Conservation (phyloP, 2,797 vertebrate genomes). For the Rousettus madagascariensis region DNA sequence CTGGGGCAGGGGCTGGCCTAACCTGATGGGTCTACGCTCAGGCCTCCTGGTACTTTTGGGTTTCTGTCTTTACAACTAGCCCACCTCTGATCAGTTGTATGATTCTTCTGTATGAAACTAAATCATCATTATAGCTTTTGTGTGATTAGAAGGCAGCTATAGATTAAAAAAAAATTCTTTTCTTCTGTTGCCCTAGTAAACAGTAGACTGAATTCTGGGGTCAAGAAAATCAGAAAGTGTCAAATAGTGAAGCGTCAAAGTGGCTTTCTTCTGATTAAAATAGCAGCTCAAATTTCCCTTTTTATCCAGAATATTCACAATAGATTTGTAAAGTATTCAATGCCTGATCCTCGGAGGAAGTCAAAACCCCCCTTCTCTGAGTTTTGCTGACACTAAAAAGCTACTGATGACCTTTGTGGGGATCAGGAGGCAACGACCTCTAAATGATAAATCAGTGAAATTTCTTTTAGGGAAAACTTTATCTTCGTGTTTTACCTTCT, state of each 20-base stretch:
- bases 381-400: neutral
- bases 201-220: neutral
- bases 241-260: neutral
- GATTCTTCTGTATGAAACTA: neutral
- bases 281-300: neutral
- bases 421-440: neutral
- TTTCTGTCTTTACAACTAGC: neutral
- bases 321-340: neutral
- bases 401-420: neutral
- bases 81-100: neutral
- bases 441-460: no score
- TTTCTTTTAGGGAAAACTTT: neutral
- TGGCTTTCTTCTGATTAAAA: slow-evolving; percentile 12
- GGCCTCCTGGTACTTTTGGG: neutral
- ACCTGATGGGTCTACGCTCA: rapidly evolving
- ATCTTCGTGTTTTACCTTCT: neutral
- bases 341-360: neutral
- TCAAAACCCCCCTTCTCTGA: neutral
- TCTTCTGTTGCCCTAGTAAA: neutral
- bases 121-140: neutral
- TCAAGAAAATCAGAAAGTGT: slow-evolving; percentile 11
- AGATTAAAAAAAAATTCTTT: neutral
- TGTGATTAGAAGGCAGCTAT: neutral
- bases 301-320: neutral
- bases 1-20: neutral